A percentile compares a stretch with the other conserved stretches of the same genome.
phyloP scores from a whole-genome alignment of 2,113 vertebrate species.

The Xiphorhynchus elegans region DNA sequence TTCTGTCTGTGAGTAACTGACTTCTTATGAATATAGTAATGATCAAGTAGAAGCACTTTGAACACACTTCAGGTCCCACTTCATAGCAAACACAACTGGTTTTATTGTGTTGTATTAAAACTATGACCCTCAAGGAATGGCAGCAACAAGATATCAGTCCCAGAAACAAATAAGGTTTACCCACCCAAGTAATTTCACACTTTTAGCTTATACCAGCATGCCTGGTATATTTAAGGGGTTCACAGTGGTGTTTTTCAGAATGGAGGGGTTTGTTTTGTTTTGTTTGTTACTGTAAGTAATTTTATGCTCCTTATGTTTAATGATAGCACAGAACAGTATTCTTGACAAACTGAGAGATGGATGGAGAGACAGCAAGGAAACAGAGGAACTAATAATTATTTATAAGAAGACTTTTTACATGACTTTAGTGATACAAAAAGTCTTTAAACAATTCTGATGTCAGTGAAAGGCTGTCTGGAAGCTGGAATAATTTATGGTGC shows the following conservation, averaged over 20 bases:
- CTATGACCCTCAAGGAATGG: not conserved
- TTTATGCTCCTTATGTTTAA: not conserved
- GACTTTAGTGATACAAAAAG: not conserved
- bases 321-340: not conserved
- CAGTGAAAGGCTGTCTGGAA: not conserved
- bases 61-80: not conserved
- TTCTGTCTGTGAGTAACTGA: not conserved
- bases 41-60: not conserved
- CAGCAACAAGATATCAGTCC: not conserved
- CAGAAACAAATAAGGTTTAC: not conserved
- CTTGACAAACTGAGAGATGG: not conserved
- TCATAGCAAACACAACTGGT: not conserved
- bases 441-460: not conserved
- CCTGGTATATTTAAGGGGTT: not conserved
- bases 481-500: not conserved
- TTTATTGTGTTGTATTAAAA: not conserved
- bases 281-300: not conserved
- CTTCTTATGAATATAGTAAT: not conserved
- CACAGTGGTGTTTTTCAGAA: not conserved
- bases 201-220: not conserved
- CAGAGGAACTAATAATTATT: not conserved
- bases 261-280: not conserved
- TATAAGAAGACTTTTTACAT: not conserved
- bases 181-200: not conserved
- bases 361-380: not conserved